Evolutionary conservation across 1,140 invertebrate species (phyloP).

Genomic region (Eriosoma lanigerum): DNA sequence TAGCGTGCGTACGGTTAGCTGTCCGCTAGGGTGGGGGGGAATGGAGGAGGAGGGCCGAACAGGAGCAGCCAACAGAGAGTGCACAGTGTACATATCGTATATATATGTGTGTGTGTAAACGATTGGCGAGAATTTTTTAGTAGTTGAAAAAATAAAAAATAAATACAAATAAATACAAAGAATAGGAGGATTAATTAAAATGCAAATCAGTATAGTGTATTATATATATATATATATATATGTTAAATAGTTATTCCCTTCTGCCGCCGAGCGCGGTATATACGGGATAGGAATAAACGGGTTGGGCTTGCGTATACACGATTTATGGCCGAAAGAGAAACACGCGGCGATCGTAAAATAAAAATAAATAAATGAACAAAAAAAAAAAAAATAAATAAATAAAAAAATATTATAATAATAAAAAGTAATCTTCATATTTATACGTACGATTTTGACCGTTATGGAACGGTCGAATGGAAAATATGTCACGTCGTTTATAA

Average conservation of each 20-base stretch:
- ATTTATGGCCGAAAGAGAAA: slow-evolving; percentile 22
- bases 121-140: slow-evolving; percentile 43
- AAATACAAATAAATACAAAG: slow-evolving; percentile 17
- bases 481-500: slow-evolving; percentile 19
- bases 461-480: neutral
- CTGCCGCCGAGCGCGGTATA: neutral
- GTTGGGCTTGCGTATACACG: slow-evolving; percentile 15
- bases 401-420: neutral
- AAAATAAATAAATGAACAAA: neutral
- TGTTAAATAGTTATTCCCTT: neutral
- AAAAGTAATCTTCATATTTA: slow-evolving; percentile 27
- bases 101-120: too few relatives aligned
- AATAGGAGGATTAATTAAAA: slow-evolving; percentile 46
- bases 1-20: neutral
- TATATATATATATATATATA: neutral
- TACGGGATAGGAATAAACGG: slow-evolving; percentile 19
- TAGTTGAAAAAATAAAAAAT: slow-evolving; percentile 37
- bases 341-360: slow-evolving; percentile 30
- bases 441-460: slow-evolving; percentile 5
- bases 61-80: slow-evolving; percentile 6
- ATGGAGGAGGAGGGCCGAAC: neutral
- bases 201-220: slow-evolving; percentile 24
- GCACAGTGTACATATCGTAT: neutral
- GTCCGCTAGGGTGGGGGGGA: neutral
- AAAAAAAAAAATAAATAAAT: neutral